phyloP scores from a whole-genome alignment of 2,113 vertebrate genomes.

The Petrocephalus microphthalmus region DNA sequence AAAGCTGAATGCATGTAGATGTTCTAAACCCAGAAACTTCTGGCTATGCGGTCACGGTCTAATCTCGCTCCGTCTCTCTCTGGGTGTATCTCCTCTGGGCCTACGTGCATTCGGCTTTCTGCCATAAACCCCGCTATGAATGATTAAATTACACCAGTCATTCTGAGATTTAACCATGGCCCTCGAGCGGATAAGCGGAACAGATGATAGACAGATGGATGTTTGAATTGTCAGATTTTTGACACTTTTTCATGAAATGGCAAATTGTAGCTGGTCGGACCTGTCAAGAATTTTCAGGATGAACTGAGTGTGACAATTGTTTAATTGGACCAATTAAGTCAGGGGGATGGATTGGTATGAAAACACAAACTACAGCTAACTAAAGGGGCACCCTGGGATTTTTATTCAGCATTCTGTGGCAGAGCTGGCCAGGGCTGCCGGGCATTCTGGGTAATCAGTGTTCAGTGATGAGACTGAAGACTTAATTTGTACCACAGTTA shows the following conservation, averaged over 20 bases:
- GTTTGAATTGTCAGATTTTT: slow-evolving; percentile 1
- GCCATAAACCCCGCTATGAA: background rate
- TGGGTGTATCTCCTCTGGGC: background rate
- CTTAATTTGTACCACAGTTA: background rate
- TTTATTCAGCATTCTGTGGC: background rate
- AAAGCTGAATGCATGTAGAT: slow-evolving; percentile 18
- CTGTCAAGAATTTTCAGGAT: background rate
- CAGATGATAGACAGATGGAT: background rate
- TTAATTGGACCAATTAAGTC: background rate
- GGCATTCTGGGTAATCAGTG: background rate
- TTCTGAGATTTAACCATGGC: background rate
- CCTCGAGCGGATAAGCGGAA: background rate
- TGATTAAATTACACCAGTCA: slow-evolving; percentile 6
- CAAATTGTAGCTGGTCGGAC: background rate
- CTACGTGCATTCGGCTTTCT: background rate
- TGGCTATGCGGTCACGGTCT: background rate
- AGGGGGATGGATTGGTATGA: background rate
- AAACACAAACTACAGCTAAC: background rate
- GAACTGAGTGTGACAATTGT: slow-evolving; percentile 4
- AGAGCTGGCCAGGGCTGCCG: background rate
- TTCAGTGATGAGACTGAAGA: background rate
- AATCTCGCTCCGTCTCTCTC: background rate
- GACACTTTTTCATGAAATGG: background rate
- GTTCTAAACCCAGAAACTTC: background rate
- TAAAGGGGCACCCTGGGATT: background rate